Base-by-base conservation (phyloP, 2,797 vertebrate genomes). In the Tokudaia muenninki region DNA sequence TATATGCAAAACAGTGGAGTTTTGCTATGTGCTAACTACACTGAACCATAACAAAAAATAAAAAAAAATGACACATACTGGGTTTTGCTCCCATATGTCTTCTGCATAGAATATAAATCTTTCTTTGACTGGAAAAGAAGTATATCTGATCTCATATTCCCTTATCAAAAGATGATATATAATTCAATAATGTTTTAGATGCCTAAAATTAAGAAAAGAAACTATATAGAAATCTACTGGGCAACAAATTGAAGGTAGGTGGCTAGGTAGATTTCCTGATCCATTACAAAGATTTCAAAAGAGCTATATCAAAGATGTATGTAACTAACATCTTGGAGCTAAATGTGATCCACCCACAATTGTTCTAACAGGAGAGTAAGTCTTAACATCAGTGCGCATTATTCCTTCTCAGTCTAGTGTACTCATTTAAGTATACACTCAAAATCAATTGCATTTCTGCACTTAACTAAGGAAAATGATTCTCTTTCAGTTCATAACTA, bases 131-230 rank as follows among this genome's bases (percentile, higher is more conserved):
- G 96, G 94, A 94, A 97, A 97, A 96, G 89, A 95, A 96, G 94
- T 86, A 31, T 95, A 97, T 97, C 77, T 97, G 93, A 88, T 96
- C 93, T 97, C 95, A 97, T 83, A 91, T 75, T 96, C 44, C 95
- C 88, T 94, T 86, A 96, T 93, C 95, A 97, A 97, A 97, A 97
- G 94, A 79, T 97, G 88, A 96, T 74, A 97, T 74, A 97, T 97
- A 97, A 96, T 92, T 97, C 93, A 97, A 93, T 96, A 94, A 96
- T 86, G 55, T 91, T 94, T 65, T 97, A 78, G 77, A 96, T 94
- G 95, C 81, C 96, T 96, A 94, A 97, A 97, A 97, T 96, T 97
- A 97, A 96, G 87, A 97, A 97, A 97, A 96, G 55, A 96, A 95
- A 96, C 95, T 80, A 97, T 83, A 96, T 67, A 97, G 87, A 95